Base-by-base conservation (phyloP, 2,888 invertebrate genomes). In the Sesia apiformis region DNA sequence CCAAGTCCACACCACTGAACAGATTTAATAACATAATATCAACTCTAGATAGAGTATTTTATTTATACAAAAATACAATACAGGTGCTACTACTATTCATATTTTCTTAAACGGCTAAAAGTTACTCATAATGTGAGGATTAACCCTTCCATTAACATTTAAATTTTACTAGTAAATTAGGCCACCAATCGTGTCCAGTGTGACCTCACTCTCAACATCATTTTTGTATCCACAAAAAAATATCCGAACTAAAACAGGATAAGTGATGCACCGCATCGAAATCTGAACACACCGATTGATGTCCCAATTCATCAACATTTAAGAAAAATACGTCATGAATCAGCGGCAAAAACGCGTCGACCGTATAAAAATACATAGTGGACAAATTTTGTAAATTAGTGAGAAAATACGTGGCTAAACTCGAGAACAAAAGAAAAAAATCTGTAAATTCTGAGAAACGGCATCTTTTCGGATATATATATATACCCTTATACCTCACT, bases 191-290 rank as follows among this genome's bases (percentile, higher is more conserved):
- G 74, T 78, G 76, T 72, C 67, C 61, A 58, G 56, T 39, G 61
- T 65, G 75, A 74, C 78, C 78, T 77, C 69, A 67, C 63, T 65
- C 61, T 60, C 57, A 77, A 81, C 74, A 79, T 78, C 75, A 72
- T 77, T 81, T 78, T 80, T 81, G 23, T 81, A 66, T 74, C 63
- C 66, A 64, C 57, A 55, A 23, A 23, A 23, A 23, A 23, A 1
- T 23, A 23, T 23, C 23, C 23, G 23, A 23, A 23, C 23, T 46
- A 46, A 46, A 8, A 4, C 46, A n/a, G 46, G n/a, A 5, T 8
- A 8, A 46, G n/a, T 46, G 7, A 46, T 46, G n/a, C 46, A 23
- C 46, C n/a, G 23, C 46, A 46, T 46, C 46, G 46, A 46, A 7
- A 23, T 46, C 46, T 46, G 46, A 46, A 46, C n/a, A 46, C 46